Evolutionary conservation across 2,888 invertebrate genomes (phyloP), one percentile per base, ranked within the genome.

Genomic region (Oxyscelio sp.): DNA sequence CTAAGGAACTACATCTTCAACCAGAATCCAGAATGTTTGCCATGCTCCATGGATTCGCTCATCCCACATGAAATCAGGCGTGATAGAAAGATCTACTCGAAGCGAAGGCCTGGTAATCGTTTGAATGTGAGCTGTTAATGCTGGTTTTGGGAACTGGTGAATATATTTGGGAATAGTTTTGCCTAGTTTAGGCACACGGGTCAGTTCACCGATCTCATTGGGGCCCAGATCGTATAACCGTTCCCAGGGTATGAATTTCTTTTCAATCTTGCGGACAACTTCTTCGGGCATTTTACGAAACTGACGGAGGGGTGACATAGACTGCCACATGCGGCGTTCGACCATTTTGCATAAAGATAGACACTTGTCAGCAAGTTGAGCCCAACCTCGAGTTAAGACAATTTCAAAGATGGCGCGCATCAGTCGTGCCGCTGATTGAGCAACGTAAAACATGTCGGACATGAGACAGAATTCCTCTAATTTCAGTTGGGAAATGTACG

Each of bases 31-130:
- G 94, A 98, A 98, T 0, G 97, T 98, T 94, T 98, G 98, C 0
- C 97, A 97, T 40, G 96, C 96, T 0, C 97, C 97, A 90, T 96
- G 96, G 22, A 97, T 95, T 95, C 99, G 99, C 85, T 99, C 99
- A 90, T 99, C 99, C 99, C 99, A 99, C 91, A 99, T 98, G 94
- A 99, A 99, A 94, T 99, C 99, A 0, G 99, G 99, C 0, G 99
- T 99, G 80, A 99, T 98, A 0, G 99, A 99, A 15, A 99, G 95
- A 94, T 99, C 99, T 0, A 99, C 99, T 70, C 98, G 95, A 19
- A 99, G 95, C 0, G 99, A 99, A 1, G 98, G 97, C 70, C 98
- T 94, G 0, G 99, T 99, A 86, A 99, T 98, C 0, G 99, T 99
- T 93, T 99, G 99, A 88, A 99, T 99, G 92, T 99, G 99, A 0